A percentile compares a stretch with the other conserved stretches of the same genome.
phyloP scores from a whole-genome alignment of 2,888 invertebrate genomes.

The Autographa pulchrina region DNA sequence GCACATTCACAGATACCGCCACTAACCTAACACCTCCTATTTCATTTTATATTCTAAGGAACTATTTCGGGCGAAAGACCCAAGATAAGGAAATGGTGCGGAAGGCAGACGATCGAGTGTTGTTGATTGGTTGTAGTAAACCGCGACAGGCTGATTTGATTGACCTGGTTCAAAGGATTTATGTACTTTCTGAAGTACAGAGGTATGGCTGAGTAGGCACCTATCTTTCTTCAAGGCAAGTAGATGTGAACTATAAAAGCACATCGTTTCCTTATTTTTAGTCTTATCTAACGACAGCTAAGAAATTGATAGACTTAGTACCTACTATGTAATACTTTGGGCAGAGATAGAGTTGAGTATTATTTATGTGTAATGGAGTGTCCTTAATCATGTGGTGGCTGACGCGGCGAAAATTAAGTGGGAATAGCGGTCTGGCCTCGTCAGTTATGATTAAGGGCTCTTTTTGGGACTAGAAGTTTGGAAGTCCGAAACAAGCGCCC shows the following conservation, averaged over 20 bases:
- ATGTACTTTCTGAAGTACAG: not conserved
- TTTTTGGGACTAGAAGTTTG: not conserved
- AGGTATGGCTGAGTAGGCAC: no score
- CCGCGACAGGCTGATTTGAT: conserved; percentile 4
- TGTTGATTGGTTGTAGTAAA: not conserved
- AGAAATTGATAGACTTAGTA: no score
- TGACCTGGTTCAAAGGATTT: not conserved
- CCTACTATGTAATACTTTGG: no score
- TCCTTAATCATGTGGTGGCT: not conserved
- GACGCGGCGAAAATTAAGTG: not conserved
- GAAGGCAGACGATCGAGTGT: not conserved
- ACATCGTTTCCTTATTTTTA: no score
- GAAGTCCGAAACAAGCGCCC: not conserved
- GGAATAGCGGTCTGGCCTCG: conserved; percentile 4
- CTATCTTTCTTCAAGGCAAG: not conserved
- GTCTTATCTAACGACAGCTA: no score
- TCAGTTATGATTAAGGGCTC: not conserved
- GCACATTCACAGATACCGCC: not conserved
- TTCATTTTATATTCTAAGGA: not conserved
- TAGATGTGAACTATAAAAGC: not conserved
- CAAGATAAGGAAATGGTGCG: no score
- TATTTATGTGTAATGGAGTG: not conserved
- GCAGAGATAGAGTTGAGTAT: not conserved
- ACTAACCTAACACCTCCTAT: not conserved
- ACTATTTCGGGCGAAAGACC: no score